Conservation (phyloP, 1,140 invertebrate species). For the Bombus balteatus region DNA sequence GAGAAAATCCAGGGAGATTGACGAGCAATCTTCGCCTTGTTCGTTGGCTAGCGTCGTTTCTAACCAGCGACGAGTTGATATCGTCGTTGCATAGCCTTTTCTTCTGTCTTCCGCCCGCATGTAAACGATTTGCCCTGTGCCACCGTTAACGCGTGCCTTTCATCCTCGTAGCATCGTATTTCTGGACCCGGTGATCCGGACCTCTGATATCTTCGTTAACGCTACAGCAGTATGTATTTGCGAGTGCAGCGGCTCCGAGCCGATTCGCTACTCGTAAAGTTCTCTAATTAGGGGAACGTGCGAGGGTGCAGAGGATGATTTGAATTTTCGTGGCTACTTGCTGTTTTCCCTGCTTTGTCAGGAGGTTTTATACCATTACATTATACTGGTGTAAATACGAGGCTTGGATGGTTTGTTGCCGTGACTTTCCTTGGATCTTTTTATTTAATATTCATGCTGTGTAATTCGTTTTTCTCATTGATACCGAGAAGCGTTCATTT, state of each 20-base stretch:
- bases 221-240: background rate
- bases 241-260: background rate
- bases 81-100: too few species aligned
- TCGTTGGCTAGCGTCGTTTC: background rate
- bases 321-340: background rate
- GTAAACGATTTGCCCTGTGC: background rate
- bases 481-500: background rate
- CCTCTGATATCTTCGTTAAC: conserved; percentile 25
- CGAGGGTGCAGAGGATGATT: background rate
- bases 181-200: background rate
- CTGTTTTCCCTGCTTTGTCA: background rate
- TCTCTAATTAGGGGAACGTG: conserved; percentile 12
- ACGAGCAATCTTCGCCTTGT: too few species aligned
- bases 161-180: background rate
- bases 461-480: background rate
- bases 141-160: background rate
- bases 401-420: background rate
- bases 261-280: background rate
- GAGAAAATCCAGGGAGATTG: too few species aligned
- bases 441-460: background rate
- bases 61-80: background rate
- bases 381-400: background rate
- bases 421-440: background rate
- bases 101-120: conserved; percentile 29
- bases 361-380: background rate